Base-by-base conservation (phyloP, 2,113 vertebrate genomes). In the Proteles cristata region DNA sequence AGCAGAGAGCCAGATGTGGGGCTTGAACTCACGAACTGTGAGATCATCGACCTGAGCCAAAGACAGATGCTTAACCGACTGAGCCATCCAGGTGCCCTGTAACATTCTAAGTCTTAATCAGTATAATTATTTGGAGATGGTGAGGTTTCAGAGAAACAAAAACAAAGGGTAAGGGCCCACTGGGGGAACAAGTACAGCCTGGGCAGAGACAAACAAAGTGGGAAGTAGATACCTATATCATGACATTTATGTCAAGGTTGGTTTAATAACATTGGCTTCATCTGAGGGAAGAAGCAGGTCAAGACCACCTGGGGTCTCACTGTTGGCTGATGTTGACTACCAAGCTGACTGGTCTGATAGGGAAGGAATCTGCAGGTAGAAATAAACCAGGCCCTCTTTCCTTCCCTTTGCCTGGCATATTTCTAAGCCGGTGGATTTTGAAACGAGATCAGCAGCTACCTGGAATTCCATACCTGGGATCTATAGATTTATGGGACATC, bases 401-500 rank as follows among this genome's bases (percentile, higher is more conserved):
- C 84, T 86, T 55, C 23, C 23, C 65, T 82, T 89, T 80, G 45
- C 33, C 61, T 94, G 81, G 85, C 1, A 2, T 93, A 73, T 73
- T 90, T 96, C 53, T 53, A 85, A 95, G 26, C n/a, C 74, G 90
- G 33, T 14, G 88, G 35, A 97, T 82, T 94, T 80, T 92, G 50
- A 88, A 88, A 90, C 61, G 50, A 90, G 0, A 79, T 66, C 11
- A 82, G 23, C 0, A 63, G 48, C 31, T 92, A 15, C 35, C 15
- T 48, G 43, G 71, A 76, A 76, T 25, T 43, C 12, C 11, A 82
- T 48, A 79, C 12, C 12, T 55, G 11, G 31, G 45, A 83, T 84
- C 74, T 84, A 65, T 4, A 26, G 16, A 88, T 87, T 83, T 83
- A 71, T 82, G 55, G 55, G 55, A 84, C 53, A 96, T 31, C 77